A percentile compares a stretch with the other conserved stretches of the same genome.
phyloP scores from a whole-genome alignment of 2,797 vertebrate species.

The Simalia tracyae region DNA sequence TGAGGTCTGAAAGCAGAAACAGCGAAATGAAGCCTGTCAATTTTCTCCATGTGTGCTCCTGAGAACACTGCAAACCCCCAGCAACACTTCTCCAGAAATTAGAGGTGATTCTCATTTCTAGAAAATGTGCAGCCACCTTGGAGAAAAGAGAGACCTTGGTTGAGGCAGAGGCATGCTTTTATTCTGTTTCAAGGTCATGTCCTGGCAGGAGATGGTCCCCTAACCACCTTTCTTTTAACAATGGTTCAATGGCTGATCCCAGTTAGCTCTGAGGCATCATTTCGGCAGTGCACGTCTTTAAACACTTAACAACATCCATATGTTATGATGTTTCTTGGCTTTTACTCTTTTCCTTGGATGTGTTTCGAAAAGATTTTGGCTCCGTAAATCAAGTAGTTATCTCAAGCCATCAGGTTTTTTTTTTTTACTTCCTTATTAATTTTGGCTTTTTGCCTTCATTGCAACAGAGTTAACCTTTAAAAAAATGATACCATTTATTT shows the following conservation, averaged over 20 bases:
- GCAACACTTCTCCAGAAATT: neutral
- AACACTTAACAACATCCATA: constrained; percentile 28
- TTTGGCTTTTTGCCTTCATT: neutral
- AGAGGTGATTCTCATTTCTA: neutral
- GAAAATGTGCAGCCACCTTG: neutral
- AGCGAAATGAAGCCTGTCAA: neutral
- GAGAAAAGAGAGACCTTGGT: neutral
- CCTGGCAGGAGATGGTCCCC: neutral
- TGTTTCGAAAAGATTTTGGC: neutral
- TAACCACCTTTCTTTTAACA: neutral
- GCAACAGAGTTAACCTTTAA: constrained; percentile 1
- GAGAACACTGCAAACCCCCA: neutral
- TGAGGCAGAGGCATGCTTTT: neutral
- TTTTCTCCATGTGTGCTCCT: neutral
- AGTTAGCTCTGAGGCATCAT: neutral
- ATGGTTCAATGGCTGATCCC: neutral
- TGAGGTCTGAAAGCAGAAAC: neutral
- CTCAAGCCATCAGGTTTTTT: neutral
- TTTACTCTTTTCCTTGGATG: neutral
- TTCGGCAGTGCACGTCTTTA: neutral
- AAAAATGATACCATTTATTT: neutral
- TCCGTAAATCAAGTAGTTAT: neutral
- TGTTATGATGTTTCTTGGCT: neutral
- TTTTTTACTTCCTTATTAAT: constrained; percentile 18
- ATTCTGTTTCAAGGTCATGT: neutral